Evolutionary conservation across 2,113 vertebrate species (phyloP), one percentile per base, ranked within the genome.

Genomic region (Ciconia stormi): DNA sequence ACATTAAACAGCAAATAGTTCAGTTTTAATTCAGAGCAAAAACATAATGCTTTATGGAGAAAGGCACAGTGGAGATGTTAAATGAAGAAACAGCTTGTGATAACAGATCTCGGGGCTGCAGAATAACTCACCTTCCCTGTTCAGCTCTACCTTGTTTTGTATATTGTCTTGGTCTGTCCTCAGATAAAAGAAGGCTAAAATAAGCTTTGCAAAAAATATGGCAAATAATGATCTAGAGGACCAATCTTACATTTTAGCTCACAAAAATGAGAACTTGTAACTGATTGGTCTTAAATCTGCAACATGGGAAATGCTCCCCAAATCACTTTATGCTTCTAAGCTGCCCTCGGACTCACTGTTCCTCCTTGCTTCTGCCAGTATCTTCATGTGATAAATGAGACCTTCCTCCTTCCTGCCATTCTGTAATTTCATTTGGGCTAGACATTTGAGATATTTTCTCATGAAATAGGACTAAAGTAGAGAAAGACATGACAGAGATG

Each of bases 1-100:
- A 94, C 93, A 95, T 97, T 96, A 96, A 93, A 84, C 77, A 95
- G 94, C 82, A 97, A 97, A 97, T 95, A 96, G 83, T 97, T 96
- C 80, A 91, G 50, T 94, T 97, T 94, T 86, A 86, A 96, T 95
- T 93, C 92, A 89, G 70, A 96, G 92, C 67, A 88, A 97, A 95
- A 71, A 0, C 85, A 84, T 91, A 74, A 89, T 93, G 86, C 84
- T 87, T 94, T 74, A n/a, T 50, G 93, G 87, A 80, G 94, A 89
- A 96, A 92, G 72, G 82, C 86, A 95, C 69, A 71, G 78, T n/a
- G 79, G 83, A 93, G 84, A 69, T 74, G 73, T 91, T 93, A 87
- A 95, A 79, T 32, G 77, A 66, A 76, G 83, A 80, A 92, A 70
- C 53, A 94, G 77, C 73, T 95, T 86, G 58, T 92, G 69, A 52